Evolutionary conservation across 1,140 invertebrate genomes (phyloP), one percentile per base, ranked within the genome.

Genomic region (Piezodorus guildinii): DNA sequence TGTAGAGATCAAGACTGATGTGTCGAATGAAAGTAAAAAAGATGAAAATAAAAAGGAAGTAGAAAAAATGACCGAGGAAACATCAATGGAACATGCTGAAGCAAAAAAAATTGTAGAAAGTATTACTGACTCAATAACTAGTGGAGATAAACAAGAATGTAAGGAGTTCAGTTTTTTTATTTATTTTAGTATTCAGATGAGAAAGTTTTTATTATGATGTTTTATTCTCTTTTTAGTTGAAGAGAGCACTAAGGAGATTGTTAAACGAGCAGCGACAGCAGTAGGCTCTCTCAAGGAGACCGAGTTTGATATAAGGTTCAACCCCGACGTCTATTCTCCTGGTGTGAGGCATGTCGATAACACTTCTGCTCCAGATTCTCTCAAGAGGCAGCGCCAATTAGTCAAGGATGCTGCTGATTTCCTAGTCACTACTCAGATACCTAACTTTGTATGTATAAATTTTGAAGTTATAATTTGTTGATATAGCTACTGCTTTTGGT

Each of bases 241-340:
- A 72, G 89, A 93, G 71, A 89, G 84, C 68, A 93, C 90, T 8
- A 86, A 86, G 67, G 90, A 91, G 63, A 92, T 97, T 51, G 90
- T 98, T 0, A 86, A 85, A 67, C 86, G 87, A 69, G 94, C 95
- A 30, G 91, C 93, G 16, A 74, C 82, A 14, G 87, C 90, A 46
- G 94, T 98, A 17, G 91, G 92, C 0, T 98, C 94, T 4, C 78
- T 98, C 3, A 94, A 92, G 72, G 90, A 94, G 64, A 88, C 83
- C 45, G 94, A 97, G 75, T 98, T 98, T 74, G 93, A 95, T 73
- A 90, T 99, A 63, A 46, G 93, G 59, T 99, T 99, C 75, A 99
- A 99, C 78, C 94, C 96, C 0, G 96, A 99, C 78, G 91, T 97
- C 61, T 98, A 90, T 78, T 97, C 94, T 8, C 87, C 90, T 1